These are phyloP conservation scores for Atlantisia rogersi DNA, from an alignment of 2,113 vertebrate genomes.

Conservation along the genomic window DNA sequence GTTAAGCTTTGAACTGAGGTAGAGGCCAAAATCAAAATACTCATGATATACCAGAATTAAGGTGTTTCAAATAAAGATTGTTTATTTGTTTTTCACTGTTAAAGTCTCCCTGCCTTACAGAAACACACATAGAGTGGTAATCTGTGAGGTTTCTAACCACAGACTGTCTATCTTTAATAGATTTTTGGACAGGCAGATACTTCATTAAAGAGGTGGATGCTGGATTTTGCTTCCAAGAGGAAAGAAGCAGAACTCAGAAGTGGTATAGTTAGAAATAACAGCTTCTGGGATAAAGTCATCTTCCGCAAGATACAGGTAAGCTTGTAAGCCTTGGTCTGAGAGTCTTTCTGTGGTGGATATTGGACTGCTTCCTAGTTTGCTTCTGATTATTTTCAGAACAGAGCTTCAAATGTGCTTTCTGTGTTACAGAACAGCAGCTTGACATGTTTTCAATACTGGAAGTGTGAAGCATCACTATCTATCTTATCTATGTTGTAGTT, in stretches of 20 bases:
- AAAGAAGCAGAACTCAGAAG: slow-evolving; percentile 92
- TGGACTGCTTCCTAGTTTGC: background rate
- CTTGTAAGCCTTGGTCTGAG: background rate
- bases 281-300: slow-evolving; percentile 95
- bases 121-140: background rate
- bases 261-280: slow-evolving; percentile 90
- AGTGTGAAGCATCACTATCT: background rate
- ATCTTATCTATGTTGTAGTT: background rate
- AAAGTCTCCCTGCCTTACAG: too few relatives aligned
- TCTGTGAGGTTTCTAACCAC: background rate
- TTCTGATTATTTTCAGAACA: background rate
- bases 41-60: background rate
- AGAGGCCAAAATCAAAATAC: background rate
- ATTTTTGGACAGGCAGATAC: slow-evolving; percentile 93
- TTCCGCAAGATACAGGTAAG: slow-evolving; percentile 95
- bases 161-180: slow-evolving; percentile 61
- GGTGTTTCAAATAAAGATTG: background rate
- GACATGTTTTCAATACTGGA: background rate
- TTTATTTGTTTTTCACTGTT: background rate
- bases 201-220: slow-evolving; percentile 89
- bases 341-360: background rate
- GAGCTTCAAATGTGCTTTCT: background rate
- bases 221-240: slow-evolving; percentile 93
- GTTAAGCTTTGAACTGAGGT: background rate
- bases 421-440: background rate